Percentiles rank a stretch among this genome's conserved stretches.
Conservation (phyloP, 2,113 vertebrate genomes). For the Carlito syrichta region DNA sequence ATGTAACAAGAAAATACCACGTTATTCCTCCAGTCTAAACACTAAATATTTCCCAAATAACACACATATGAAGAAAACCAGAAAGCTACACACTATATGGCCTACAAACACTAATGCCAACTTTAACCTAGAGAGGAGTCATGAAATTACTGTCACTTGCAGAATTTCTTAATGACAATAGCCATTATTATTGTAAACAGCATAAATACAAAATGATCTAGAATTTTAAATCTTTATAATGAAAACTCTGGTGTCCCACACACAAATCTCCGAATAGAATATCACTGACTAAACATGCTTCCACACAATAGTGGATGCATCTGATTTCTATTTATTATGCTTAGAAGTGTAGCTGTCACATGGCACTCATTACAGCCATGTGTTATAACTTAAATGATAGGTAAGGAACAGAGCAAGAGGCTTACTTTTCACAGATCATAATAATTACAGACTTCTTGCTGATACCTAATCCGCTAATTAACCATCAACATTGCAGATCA, state of each 20-base stretch:
- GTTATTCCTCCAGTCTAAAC: background rate
- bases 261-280: background rate
- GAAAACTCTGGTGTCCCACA: background rate
- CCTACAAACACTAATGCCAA: background rate
- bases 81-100: background rate
- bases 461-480: background rate
- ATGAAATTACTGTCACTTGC: background rate
- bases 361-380: background rate
- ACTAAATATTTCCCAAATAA: background rate
- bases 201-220: background rate
- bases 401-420: background rate
- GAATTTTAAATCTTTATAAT: background rate
- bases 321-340: background rate
- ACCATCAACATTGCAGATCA: conserved; percentile 8
- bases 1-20: background rate
- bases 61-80: background rate
- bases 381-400: conserved; percentile 18
- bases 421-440: background rate
- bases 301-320: background rate
- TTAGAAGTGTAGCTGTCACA: background rate
- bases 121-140: background rate
- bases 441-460: background rate
- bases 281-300: background rate
- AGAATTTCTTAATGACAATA: background rate
- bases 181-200: background rate